Evolutionary conservation across 2,113 vertebrate species (phyloP), one percentile per base, ranked within the genome.

Genomic region (Poeciliopsis turrubarensis): DNA sequence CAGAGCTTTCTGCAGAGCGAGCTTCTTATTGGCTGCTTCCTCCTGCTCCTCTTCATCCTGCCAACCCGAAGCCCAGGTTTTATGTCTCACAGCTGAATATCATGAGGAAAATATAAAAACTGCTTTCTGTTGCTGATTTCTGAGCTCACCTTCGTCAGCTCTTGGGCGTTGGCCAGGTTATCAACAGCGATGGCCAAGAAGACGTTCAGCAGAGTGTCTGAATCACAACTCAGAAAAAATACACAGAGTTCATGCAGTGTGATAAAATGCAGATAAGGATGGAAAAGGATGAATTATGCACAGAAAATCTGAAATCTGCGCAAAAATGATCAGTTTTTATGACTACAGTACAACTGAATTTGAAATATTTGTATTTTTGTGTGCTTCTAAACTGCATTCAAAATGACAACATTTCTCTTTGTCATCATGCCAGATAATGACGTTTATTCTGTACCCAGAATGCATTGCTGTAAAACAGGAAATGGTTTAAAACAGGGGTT

Each of bases 11-110:
- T 99, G 98, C 82, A 99, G 93, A 5, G 98, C 98, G 0, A 99
- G 95, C 87, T 97, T 99, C 88, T 99, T 98, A 71, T 97, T 99
- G 90, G 97, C 97, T 37, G 97, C 97, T 81, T 98, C 96, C 79
- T 99, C 98, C 94, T 98, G 97, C 88, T 99, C 95, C 87, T 99
- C 98, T 82, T 99, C 98, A 0, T 99, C 98, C 98, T 99, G 78
- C 1, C 62, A 83, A 32, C 54, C 14, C 80, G 8, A 57, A 68
- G 61, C 41, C 22, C 60, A n/a, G 2, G 51, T 15, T 47, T 47
- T 6, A 47, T 19, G 44, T 47, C 17, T 15, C 51, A 25, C 47
- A 54, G 51, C 22, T 11, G 25, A n/a, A 54, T 25, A n/a, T 54
- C 19, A 10, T 54, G 8, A 57, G 51, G 17, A 10, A n/a, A 3